phyloP scores from a whole-genome alignment of 2,888 invertebrate genomes.

The Sesia apiformis region DNA sequence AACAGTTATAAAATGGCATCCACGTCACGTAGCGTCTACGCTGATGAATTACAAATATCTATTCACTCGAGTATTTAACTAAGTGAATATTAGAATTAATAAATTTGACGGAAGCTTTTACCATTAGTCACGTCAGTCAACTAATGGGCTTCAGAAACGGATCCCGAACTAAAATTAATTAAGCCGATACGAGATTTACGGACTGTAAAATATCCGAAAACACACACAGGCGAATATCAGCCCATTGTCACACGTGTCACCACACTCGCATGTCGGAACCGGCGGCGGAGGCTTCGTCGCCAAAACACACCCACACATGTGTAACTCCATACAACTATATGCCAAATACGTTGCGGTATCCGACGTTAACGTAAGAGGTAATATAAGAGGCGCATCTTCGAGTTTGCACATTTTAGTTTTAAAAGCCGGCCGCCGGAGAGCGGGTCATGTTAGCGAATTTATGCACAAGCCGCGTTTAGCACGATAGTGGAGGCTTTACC shows the following conservation, averaged over 20 bases:
- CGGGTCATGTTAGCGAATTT: constrained; percentile 63
- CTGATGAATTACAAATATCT: constrained; percentile 10
- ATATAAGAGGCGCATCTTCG: constrained; percentile 73
- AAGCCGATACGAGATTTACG: constrained; percentile 24
- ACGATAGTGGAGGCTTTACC: constrained; percentile 28
- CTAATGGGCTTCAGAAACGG: not conserved
- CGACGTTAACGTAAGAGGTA: constrained; percentile 68
- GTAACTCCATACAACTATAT: constrained; percentile 33
- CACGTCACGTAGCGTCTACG: constrained; percentile 11
- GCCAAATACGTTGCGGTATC: constrained; percentile 71
- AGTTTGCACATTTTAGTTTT: constrained; percentile 71
- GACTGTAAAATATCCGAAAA: constrained; percentile 24
- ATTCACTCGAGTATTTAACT: not conserved
- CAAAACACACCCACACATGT: constrained; percentile 54
- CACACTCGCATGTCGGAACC: constrained; percentile 25
- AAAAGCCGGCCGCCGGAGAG: constrained; percentile 60
- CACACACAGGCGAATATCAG: constrained; percentile 13
- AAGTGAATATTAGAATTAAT: not conserved
- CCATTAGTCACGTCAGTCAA: not conserved
- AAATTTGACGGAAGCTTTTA: constrained; percentile 13
- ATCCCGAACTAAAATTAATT: constrained; percentile 11
- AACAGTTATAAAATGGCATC: constrained; percentile 1
- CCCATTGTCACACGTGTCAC: constrained; percentile 18
- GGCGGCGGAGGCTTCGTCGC: constrained; percentile 33
- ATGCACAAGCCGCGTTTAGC: constrained; percentile 39